Percentiles rank a stretch among this genome's conserved stretches.
These are phyloP conservation scores for Chionomys nivalis DNA, from an alignment of 2,113 vertebrate genomes.

Conservation along the genomic window DNA sequence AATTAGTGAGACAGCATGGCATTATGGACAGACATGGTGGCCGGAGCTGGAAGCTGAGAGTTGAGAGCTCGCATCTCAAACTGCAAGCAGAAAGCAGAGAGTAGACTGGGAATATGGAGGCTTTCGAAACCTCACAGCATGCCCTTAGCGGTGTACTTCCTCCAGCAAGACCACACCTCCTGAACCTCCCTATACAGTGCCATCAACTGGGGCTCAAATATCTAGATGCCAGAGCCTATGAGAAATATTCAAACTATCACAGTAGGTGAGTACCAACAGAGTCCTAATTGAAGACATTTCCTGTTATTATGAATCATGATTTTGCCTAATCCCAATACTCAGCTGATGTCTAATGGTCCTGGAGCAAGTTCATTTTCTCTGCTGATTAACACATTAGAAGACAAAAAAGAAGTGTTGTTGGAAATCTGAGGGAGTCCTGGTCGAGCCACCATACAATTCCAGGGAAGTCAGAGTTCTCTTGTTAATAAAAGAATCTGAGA, in stretches of 20 bases:
- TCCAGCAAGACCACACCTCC: not conserved
- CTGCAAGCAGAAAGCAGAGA: not conserved
- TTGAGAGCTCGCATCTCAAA: not conserved
- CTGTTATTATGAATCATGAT: conserved; percentile 33
- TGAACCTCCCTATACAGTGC: not conserved
- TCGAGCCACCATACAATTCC: too few species aligned
- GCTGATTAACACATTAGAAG: not conserved
- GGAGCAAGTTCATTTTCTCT: not conserved
- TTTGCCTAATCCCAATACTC: conserved; percentile 23
- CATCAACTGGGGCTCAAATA: not conserved
- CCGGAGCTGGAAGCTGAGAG: not conserved
- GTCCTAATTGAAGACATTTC: not conserved
- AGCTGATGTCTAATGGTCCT: not conserved
- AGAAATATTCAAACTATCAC: not conserved
- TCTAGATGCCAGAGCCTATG: not conserved
- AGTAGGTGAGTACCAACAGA: not conserved
- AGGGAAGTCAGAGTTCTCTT: not conserved
- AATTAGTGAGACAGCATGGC: not conserved
- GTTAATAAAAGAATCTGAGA: not conserved
- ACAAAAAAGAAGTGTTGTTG: not conserved
- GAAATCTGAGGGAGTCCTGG: not conserved
- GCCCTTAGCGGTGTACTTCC: not conserved
- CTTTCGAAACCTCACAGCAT: not conserved
- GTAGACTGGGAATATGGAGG: not conserved
- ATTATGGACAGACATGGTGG: not conserved